phyloP scores from a whole-genome alignment of 2,797 vertebrate species.

The Acestrorhynchus altus region DNA sequence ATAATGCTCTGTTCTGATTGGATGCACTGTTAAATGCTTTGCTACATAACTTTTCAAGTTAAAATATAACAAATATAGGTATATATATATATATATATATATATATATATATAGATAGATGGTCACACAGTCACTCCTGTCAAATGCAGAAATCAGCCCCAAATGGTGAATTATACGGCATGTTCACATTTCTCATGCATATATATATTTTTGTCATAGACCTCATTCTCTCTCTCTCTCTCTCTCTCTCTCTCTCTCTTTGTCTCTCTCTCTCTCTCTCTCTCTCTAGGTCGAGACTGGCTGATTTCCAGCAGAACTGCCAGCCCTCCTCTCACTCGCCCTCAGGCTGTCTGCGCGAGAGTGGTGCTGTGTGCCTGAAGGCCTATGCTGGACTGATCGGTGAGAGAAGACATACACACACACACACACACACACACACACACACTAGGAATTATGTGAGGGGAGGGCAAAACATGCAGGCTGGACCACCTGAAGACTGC shows the following conservation, averaged over 20 bases:
- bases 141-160: neutral
- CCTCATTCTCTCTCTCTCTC: conserved; percentile 6
- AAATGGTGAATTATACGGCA: neutral
- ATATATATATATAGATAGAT: too few species aligned
- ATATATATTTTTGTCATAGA: neutral
- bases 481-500: conserved; percentile 18
- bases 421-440: conserved; percentile 10
- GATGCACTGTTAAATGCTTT: too few species aligned
- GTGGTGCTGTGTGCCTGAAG: conserved; percentile 84
- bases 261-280: neutral
- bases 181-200: neutral
- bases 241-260: conserved; percentile 3
- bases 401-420: conserved; percentile 66
- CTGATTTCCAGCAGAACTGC: conserved; percentile 93
- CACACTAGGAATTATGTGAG: neutral
- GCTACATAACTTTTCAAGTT: neutral
- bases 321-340: conserved; percentile 78
- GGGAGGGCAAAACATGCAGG: conserved; percentile 10
- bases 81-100: too few species aligned
- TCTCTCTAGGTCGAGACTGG: conserved; percentile 86
- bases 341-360: conserved; percentile 82
- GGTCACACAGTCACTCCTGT: neutral
- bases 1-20: too few species aligned
- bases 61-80: too few species aligned
- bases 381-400: conserved; percentile 95